phyloP scores from a whole-genome alignment of 2,113 vertebrate genomes.

The Crotalus tigris region DNA sequence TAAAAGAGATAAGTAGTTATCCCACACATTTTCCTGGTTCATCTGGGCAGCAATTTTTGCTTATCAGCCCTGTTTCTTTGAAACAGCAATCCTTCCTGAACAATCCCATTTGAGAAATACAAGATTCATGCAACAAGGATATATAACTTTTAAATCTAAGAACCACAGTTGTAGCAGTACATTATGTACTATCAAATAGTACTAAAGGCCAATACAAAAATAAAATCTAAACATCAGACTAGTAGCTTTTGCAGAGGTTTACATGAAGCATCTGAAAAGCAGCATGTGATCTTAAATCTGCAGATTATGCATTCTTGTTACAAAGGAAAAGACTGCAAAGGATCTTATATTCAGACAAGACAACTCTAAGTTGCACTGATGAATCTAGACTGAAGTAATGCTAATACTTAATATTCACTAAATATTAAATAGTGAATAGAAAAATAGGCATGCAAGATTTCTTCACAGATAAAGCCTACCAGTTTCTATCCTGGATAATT shows the following conservation, averaged over 20 bases:
- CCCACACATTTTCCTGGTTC: not conserved
- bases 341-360: not conserved
- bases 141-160: not conserved
- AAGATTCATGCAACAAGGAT: not conserved
- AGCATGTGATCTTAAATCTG: not conserved
- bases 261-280: not conserved
- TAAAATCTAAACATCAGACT: not conserved
- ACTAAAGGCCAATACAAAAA: not conserved
- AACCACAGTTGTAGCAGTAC: not conserved
- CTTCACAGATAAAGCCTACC: not conserved
- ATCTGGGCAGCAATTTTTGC: not conserved
- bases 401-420: not conserved
- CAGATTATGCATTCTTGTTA: not conserved
- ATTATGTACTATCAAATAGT: not conserved
- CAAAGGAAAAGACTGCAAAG: not conserved
- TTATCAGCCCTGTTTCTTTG: not conserved
- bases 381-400: not conserved
- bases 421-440: not conserved
- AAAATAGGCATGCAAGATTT: not conserved
- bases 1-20: not conserved
- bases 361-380: not conserved
- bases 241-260: not conserved
- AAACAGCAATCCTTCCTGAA: not conserved
- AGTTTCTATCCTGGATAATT: not conserved
- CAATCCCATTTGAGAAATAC: not conserved